Conservation (phyloP, 1,140 invertebrate genomes). For the Daktulosphaira vitifoliae region DNA sequence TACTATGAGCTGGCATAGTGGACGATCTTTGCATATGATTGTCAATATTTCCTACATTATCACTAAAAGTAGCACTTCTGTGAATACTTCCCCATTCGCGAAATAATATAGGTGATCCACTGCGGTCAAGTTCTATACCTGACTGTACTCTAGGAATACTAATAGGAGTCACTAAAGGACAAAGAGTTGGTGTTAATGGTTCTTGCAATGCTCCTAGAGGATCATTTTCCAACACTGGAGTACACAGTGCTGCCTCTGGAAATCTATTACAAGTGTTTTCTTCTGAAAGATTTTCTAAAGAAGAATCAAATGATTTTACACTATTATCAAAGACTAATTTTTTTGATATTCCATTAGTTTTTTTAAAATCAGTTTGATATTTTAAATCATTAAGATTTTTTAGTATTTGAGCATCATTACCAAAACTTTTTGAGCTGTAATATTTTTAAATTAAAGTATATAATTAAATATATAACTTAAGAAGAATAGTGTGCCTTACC, state of each 20-base stretch:
- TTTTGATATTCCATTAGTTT: constrained; percentile 31
- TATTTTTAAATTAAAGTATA: constrained; percentile 24
- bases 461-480: not conserved
- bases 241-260: constrained; percentile 45
- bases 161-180: not conserved
- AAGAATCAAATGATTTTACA: constrained; percentile 23
- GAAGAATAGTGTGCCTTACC: not conserved
- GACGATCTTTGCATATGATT: constrained; percentile 63
- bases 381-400: constrained; percentile 54
- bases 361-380: constrained; percentile 29
- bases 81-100: constrained; percentile 17
- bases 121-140: constrained; percentile 39
- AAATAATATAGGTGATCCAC: constrained; percentile 38
- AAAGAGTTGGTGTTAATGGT: constrained; percentile 40
- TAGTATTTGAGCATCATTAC: constrained; percentile 63
- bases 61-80: constrained; percentile 14
- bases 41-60: constrained; percentile 34
- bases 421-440: constrained; percentile 59
- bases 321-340: constrained; percentile 24
- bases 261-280: constrained; percentile 19
- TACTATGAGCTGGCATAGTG: constrained; percentile 59
- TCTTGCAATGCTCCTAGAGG: constrained; percentile 68
- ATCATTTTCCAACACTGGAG: constrained; percentile 81
- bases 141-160: constrained; percentile 35
- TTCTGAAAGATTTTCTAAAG: constrained; percentile 23